Conservation (phyloP, 2,113 vertebrate species). For the Psammodynastes pulverulentus region DNA sequence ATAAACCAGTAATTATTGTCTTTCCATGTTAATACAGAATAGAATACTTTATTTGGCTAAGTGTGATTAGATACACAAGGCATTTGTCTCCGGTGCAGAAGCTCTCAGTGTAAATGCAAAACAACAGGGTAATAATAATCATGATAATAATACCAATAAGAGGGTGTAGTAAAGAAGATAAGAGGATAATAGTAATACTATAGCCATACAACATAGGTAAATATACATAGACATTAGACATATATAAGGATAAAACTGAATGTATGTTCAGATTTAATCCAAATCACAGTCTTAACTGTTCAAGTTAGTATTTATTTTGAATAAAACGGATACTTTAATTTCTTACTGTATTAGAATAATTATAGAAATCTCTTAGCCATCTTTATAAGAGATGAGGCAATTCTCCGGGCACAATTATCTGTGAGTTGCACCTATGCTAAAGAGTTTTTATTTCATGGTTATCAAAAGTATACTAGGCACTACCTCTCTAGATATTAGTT, state of each 20-base stretch:
- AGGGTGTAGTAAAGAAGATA: neutral
- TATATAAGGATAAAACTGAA: neutral
- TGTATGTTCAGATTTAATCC: neutral
- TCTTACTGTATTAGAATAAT: neutral
- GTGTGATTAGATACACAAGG: neutral
- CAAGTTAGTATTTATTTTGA: conserved; percentile 13
- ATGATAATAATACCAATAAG: neutral
- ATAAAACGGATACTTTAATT: neutral
- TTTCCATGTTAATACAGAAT: neutral
- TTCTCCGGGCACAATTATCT: neutral
- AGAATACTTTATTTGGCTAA: neutral
- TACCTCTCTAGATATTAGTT: neutral
- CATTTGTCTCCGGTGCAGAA: neutral
- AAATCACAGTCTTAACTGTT: neutral
- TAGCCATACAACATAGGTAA: too few species aligned
- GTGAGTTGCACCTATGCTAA: neutral
- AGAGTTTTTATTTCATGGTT: neutral
- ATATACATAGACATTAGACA: neutral
- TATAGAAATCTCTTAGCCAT: neutral
- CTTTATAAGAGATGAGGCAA: neutral
- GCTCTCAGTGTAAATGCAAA: neutral
- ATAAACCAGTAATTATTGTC: neutral
- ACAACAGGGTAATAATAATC: neutral
- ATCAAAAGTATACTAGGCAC: neutral
- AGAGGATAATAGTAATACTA: neutral